Conservation (phyloP, 2,888 invertebrate genomes). For the Pristionchus exspectatus region DNA sequence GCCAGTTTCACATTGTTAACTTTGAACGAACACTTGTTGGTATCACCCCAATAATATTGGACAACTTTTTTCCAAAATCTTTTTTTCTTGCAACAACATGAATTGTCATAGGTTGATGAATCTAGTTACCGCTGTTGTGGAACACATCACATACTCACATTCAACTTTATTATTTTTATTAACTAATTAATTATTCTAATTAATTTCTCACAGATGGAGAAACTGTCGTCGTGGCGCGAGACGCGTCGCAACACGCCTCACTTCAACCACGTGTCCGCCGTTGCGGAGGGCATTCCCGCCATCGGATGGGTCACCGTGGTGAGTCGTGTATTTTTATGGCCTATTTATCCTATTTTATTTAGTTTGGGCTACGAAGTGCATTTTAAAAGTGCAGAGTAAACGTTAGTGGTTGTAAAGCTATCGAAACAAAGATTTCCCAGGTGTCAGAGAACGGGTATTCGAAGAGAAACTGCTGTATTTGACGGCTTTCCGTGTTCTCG, state of each 20-base stretch:
- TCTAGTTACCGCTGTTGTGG: not conserved
- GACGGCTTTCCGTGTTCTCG: not conserved
- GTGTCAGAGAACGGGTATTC: too few relatives aligned
- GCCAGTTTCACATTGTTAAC: too few relatives aligned
- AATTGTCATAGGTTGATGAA: not conserved
- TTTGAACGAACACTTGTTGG: not conserved
- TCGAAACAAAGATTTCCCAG: too few relatives aligned
- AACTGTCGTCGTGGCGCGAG: conserved; percentile 51
- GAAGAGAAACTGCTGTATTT: not conserved
- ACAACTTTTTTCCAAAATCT: too few relatives aligned
- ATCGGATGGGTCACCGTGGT: conserved; percentile 95
- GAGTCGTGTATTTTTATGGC: conserved; percentile 78
- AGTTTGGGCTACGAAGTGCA: too few relatives aligned
- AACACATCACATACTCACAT: too few relatives aligned
- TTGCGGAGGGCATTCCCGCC: conserved; percentile 95
- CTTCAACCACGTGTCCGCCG: conserved; percentile 96
- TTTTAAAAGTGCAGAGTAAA: too few relatives aligned
- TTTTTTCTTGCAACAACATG: too few relatives aligned
- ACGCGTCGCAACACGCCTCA: conserved; percentile 85
- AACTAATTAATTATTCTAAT: not conserved
- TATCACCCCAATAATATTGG: not conserved
- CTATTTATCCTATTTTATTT: too few relatives aligned
- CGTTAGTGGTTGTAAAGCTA: too few relatives aligned
- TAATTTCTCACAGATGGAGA: not conserved
- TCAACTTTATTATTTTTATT: not conserved